These are phyloP conservation scores for Zygogramma bicolorata DNA, from an alignment of 2,888 invertebrate species.

Conservation along the genomic window DNA sequence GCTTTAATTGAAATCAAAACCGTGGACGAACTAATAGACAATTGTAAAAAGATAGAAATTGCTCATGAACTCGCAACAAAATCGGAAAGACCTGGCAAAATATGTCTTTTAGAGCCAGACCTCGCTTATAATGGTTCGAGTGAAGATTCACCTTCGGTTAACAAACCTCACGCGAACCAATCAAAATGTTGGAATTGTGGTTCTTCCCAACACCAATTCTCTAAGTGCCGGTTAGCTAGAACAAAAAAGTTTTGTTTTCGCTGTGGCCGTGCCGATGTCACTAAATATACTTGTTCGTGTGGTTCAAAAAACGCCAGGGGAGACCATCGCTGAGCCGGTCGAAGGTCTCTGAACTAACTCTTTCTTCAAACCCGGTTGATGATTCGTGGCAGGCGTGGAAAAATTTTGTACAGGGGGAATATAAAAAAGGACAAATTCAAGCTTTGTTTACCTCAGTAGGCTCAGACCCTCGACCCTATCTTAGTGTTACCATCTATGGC, in stretches of 20 bases:
- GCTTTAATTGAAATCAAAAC: background rate
- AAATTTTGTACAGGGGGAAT: conserved; percentile 24
- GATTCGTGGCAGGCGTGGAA: conserved; percentile 28
- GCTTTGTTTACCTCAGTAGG: too few species aligned
- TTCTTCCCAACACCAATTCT: conserved; percentile 6
- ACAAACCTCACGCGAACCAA: background rate
- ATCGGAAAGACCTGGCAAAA: background rate
- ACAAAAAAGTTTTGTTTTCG: conserved; percentile 20
- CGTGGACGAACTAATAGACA: background rate
- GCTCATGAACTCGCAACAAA: background rate
- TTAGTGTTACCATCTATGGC: too few species aligned
- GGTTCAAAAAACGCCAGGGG: conserved; percentile 17
- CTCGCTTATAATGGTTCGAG: background rate
- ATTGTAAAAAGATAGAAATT: background rate
- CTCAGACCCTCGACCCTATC: too few species aligned
- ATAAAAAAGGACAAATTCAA: too few species aligned
- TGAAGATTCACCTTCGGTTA: background rate
- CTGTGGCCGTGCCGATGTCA: conserved; percentile 30
- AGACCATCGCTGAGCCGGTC: conserved; percentile 16
- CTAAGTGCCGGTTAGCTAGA: background rate
- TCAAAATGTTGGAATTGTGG: conserved; percentile 11
- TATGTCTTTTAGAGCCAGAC: background rate
- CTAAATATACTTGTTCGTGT: conserved; percentile 25
- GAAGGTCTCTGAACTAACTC: background rate
- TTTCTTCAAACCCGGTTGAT: conserved; percentile 21